Evolutionary conservation across 2,797 vertebrate genomes (phyloP).

Genomic region (Chelon auratus): DNA sequence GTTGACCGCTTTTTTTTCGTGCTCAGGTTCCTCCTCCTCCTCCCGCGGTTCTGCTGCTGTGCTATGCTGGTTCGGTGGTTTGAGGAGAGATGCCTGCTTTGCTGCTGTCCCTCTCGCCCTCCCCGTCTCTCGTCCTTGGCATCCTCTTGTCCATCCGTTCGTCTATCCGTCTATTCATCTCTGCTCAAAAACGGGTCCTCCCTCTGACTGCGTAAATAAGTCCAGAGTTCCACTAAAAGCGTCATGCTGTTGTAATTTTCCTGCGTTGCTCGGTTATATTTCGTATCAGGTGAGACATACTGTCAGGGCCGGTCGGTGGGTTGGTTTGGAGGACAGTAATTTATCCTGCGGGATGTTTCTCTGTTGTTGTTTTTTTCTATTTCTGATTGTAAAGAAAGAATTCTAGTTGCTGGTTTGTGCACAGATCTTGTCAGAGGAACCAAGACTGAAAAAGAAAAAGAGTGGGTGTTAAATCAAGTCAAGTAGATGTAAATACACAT

Average conservation of each 20-base stretch:
- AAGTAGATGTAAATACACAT: neutral
- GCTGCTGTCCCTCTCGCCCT: slow-evolving; percentile 29
- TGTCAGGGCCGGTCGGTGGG: slow-evolving; percentile 68
- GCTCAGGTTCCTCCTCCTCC: slow-evolving; percentile 44
- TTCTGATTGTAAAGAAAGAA: slow-evolving; percentile 84
- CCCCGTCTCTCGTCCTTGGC: slow-evolving; percentile 47
- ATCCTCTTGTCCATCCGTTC: slow-evolving; percentile 66
- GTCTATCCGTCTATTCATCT: slow-evolving; percentile 59
- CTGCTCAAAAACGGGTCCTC: slow-evolving; percentile 64
- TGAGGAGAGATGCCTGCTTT: slow-evolving; percentile 66
- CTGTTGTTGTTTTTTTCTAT: slow-evolving; percentile 68
- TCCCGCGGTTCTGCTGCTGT: slow-evolving; percentile 43
- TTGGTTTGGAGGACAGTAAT: slow-evolving; percentile 70
- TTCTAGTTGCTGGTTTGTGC: slow-evolving; percentile 84
- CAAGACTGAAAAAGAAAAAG: slow-evolving; percentile 88
- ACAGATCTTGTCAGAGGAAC: slow-evolving; percentile 96
- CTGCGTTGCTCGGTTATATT: slow-evolving; percentile 68
- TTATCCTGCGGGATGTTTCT: slow-evolving; percentile 72
- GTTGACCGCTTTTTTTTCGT: slow-evolving; percentile 43
- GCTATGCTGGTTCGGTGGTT: slow-evolving; percentile 63
- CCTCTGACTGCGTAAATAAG: slow-evolving; percentile 68
- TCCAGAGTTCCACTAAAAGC: slow-evolving; percentile 78
- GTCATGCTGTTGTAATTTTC: slow-evolving; percentile 66
- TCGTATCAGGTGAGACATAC: slow-evolving; percentile 64
- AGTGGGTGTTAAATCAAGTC: slow-evolving; percentile 12